Evolutionary conservation across 2,797 vertebrate genomes (phyloP).

Genomic region (Spondyliosoma cantharus): DNA sequence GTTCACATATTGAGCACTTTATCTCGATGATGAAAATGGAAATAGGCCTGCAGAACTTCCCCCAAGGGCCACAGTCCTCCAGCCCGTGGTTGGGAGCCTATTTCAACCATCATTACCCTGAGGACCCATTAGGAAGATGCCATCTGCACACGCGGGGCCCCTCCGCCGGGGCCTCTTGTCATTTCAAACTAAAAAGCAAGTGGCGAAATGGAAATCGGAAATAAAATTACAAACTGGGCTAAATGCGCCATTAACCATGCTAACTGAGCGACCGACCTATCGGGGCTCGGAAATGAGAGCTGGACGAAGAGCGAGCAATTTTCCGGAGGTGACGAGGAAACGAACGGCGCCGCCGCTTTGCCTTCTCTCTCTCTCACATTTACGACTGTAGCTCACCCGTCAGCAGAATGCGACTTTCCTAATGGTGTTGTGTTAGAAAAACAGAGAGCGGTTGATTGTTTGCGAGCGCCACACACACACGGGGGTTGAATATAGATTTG

Average conservation of each 20-base stretch:
- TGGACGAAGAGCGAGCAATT: conserved; percentile 61
- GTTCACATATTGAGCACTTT: conserved; percentile 60
- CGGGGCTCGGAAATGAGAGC: conserved; percentile 66
- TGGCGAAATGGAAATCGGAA: conserved; percentile 83
- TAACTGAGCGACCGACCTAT: conserved; percentile 74
- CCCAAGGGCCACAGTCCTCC: conserved; percentile 73
- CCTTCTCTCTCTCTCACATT: conserved; percentile 32
- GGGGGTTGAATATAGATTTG: conserved; percentile 56
- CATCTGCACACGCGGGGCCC: conserved; percentile 75
- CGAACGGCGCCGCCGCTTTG: conserved; percentile 51
- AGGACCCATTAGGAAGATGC: conserved; percentile 83
- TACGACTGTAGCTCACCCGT: conserved; percentile 49
- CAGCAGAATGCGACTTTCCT: conserved; percentile 64
- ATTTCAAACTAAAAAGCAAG: conserved; percentile 81
- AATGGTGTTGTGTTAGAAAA: conserved; percentile 37
- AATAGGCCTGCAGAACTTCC: conserved; percentile 65
- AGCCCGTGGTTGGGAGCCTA: conserved; percentile 78
- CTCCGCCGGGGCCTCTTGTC: conserved; percentile 68
- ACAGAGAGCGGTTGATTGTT: conserved; percentile 36
- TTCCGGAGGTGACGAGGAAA: conserved; percentile 56
- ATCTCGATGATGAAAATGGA: conserved; percentile 72
- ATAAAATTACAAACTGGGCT: conserved; percentile 85
- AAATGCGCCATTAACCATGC: conserved; percentile 83
- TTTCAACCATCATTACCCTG: conserved; percentile 88
- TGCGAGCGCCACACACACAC: conserved; percentile 29